A percentile compares a stretch with the other conserved stretches of the same genome.
phyloP scores from a whole-genome alignment of 2,797 vertebrate species.

The Hoplostethus mediterraneus region DNA sequence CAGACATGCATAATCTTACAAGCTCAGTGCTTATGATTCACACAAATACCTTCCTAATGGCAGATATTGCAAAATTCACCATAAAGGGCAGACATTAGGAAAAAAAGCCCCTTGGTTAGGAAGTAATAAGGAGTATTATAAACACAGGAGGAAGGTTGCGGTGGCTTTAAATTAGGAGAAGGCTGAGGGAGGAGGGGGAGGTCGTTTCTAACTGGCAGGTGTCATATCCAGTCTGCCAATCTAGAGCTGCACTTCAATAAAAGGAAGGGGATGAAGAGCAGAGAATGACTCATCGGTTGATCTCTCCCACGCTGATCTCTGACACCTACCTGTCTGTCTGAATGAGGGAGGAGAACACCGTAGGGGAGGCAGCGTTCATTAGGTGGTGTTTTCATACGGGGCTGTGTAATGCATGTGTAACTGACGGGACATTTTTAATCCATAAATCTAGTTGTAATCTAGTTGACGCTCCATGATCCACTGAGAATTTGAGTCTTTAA shows the following conservation, averaged over 20 bases:
- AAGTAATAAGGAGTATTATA: neutral
- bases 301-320: constrained; percentile 32
- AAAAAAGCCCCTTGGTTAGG: neutral
- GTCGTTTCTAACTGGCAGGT: constrained; percentile 17
- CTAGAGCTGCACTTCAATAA: constrained; percentile 14
- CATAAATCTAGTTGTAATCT: constrained; percentile 5
- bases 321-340: neutral
- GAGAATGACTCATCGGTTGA: constrained; percentile 38
- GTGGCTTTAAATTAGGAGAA: neutral
- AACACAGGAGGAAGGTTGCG: neutral
- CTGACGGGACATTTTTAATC: constrained; percentile 27
- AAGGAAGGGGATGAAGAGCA: constrained; percentile 7
- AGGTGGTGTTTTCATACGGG: constrained; percentile 8
- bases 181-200: neutral
- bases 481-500: no score
- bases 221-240: constrained; percentile 18
- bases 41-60: no score
- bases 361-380: constrained; percentile 17
- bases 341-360: neutral
- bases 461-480: neutral
- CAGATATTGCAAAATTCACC: no score
- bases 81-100: no score
- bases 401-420: neutral
- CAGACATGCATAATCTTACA: no score
- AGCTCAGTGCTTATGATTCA: no score